Percentiles rank a stretch among this genome's conserved stretches.
Conservation (phyloP, 1,140 invertebrate genomes). For the Drosophila ananassae region DNA sequence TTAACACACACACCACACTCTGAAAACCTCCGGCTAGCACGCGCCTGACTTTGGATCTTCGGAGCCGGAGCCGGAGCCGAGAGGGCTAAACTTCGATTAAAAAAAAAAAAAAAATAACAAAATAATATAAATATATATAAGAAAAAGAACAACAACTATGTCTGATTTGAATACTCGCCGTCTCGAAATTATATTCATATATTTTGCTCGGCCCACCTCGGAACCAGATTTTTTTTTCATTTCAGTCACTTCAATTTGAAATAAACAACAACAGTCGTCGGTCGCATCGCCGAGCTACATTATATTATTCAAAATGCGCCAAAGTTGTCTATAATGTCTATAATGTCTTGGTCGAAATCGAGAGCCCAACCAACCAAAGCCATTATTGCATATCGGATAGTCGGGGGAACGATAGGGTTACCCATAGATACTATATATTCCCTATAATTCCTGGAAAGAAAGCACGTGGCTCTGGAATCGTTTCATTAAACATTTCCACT, state of each 20-base stretch:
- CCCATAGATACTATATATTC: not conserved
- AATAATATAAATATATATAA: not conserved
- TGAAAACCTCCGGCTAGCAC: conserved; percentile 32
- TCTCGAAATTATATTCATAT: conserved; percentile 49
- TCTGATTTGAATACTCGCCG: conserved; percentile 58
- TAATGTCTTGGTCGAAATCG: conserved; percentile 44
- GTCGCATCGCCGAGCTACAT: conserved; percentile 24
- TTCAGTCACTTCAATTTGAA: conserved; percentile 45
- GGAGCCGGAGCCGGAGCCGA: conserved; percentile 23
- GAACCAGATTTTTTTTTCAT: conserved; percentile 51
- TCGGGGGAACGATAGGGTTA: not conserved
- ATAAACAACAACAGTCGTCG: conserved; percentile 69
- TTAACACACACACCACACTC: conserved; percentile 14
- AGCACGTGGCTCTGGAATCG: not conserved
- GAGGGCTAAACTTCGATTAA: conserved; percentile 16
- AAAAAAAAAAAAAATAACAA: not conserved
- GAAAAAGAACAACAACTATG: conserved; percentile 37
- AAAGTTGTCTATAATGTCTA: conserved; percentile 61
- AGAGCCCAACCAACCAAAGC: conserved; percentile 30
- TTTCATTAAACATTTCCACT: not conserved
- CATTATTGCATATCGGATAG: conserved; percentile 20
- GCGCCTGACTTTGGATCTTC: conserved; percentile 50
- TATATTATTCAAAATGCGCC: conserved; percentile 48
- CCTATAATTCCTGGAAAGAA: not conserved
- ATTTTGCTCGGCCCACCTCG: conserved; percentile 29